phyloP scores from a whole-genome alignment of 2,888 invertebrate genomes.

The Pandemis corylana region DNA sequence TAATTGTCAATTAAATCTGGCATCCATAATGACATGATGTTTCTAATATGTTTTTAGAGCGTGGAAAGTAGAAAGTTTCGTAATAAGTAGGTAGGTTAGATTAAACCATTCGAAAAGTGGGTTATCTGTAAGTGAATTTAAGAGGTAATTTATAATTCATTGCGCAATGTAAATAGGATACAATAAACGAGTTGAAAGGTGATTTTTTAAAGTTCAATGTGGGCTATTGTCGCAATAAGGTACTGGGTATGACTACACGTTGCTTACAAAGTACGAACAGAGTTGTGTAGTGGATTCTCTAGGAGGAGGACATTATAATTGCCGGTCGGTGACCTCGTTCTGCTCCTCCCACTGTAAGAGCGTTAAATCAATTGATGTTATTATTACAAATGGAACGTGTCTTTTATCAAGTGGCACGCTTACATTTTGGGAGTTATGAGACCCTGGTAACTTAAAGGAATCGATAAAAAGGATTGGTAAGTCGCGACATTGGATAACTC shows the following conservation, averaged over 20 bases:
- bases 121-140: slow-evolving; percentile 55
- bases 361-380: slow-evolving; percentile 84
- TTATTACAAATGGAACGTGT: slow-evolving; percentile 82
- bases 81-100: slow-evolving; percentile 76
- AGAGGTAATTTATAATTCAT: slow-evolving; percentile 17
- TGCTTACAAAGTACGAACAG: slow-evolving; percentile 15
- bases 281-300: slow-evolving; percentile 66
- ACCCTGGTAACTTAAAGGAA: not conserved
- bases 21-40: slow-evolving; percentile 76
- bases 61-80: slow-evolving; percentile 83
- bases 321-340: slow-evolving; percentile 81
- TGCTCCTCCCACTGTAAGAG: slow-evolving; percentile 82
- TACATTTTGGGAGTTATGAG: slow-evolving; percentile 63
- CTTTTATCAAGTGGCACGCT: slow-evolving; percentile 65
- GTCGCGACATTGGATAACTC: not conserved
- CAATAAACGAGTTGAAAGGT: not conserved
- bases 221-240: slow-evolving; percentile 1
- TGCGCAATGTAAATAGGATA: slow-evolving; percentile 9
- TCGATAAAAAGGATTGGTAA: not conserved
- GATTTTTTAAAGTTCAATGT: slow-evolving; percentile 8
- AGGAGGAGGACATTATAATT: slow-evolving; percentile 79
- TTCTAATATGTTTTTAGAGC: slow-evolving; percentile 83
- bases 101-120: slow-evolving; percentile 67
- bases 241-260: not conserved
- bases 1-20: slow-evolving; percentile 66